phyloP scores from a whole-genome alignment of 2,797 vertebrate species.

The Pangasius djambal region DNA sequence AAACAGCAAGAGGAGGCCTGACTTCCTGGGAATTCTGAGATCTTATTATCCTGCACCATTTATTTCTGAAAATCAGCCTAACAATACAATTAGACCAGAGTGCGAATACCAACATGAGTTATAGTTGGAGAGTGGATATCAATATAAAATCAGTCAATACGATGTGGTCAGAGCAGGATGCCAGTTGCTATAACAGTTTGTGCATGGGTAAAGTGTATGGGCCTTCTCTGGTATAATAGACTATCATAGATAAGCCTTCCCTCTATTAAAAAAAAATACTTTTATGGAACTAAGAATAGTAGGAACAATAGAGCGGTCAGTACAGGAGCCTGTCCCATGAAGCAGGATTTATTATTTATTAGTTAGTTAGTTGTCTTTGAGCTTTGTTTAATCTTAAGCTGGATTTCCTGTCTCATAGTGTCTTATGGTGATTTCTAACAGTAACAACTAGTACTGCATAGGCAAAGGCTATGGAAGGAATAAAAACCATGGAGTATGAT shows the following conservation, averaged over 20 bases:
- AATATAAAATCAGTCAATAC: background rate
- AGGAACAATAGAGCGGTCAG: background rate
- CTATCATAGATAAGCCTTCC: background rate
- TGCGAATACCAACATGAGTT: background rate
- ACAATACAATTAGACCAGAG: background rate
- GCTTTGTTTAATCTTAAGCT: background rate
- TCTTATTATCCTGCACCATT: constrained; percentile 6
- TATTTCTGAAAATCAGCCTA: background rate
- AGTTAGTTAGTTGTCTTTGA: background rate
- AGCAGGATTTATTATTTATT: background rate
- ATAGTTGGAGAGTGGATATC: background rate
- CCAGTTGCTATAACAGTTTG: background rate
- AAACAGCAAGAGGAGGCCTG: constrained; percentile 29
- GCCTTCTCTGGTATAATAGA: background rate
- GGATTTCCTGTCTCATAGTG: background rate
- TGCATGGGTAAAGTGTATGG: background rate
- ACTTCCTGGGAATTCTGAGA: constrained; percentile 10
- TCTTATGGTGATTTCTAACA: background rate
- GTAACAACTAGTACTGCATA: background rate
- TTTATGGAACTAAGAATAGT: background rate
- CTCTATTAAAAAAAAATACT: background rate
- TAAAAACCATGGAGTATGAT: background rate
- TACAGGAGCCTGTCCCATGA: background rate
- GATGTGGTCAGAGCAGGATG: background rate
- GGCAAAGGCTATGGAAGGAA: background rate